A percentile compares a stretch with the other conserved stretches of the same genome.
These are phyloP conservation scores for Hippopotamyrus pictus DNA, from an alignment of 2,797 vertebrate species.

Conservation along the genomic window DNA sequence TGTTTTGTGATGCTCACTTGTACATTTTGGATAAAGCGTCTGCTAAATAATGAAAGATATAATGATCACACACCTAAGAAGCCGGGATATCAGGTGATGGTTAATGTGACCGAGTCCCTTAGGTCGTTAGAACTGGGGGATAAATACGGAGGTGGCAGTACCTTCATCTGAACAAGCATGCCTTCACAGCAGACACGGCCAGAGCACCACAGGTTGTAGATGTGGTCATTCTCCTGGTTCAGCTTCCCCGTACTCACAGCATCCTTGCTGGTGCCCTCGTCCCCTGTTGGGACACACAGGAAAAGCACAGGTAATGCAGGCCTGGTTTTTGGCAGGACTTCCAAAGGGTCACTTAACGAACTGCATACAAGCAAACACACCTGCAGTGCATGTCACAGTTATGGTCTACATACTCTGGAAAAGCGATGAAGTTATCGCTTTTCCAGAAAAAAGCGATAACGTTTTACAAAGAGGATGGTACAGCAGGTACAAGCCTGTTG, in stretches of 20 bases:
- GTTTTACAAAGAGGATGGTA: neutral
- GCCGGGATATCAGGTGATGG: neutral
- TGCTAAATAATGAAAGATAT: neutral
- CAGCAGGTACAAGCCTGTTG: neutral
- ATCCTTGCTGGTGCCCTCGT: slow-evolving; percentile 94
- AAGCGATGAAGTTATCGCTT: neutral
- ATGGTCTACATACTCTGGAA: neutral
- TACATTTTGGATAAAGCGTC: neutral
- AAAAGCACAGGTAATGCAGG: neutral
- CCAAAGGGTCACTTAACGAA: neutral
- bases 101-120: neutral
- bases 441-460: too few species aligned
- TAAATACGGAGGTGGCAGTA: slow-evolving; percentile 29
- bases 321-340: neutral
- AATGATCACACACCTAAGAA: neutral
- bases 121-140: neutral
- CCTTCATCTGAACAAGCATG: slow-evolving; percentile 97
- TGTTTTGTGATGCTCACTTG: neutral
- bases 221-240: slow-evolving; percentile 96
- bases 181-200: slow-evolving; percentile 95
- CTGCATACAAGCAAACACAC: neutral
- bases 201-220: slow-evolving; percentile 97
- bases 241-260: slow-evolving; percentile 90
- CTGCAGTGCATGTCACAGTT: neutral
- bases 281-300: slow-evolving; percentile 60